Evolutionary conservation across 2,888 invertebrate genomes (phyloP).

Genomic region (Molanna angustata): DNA sequence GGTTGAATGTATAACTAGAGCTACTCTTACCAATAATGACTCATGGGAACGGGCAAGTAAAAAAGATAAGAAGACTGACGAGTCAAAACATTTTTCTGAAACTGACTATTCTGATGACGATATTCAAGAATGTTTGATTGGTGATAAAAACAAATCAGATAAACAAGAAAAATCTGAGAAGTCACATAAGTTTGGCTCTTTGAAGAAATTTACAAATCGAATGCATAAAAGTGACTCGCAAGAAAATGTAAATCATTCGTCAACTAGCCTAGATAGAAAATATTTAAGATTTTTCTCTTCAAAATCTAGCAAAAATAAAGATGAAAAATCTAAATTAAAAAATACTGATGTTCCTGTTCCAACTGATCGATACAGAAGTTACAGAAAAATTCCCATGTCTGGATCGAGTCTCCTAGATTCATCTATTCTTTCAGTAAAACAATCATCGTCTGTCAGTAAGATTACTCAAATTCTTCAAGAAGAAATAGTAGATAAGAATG

Average conservation of each 20-base stretch:
- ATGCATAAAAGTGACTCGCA: slow-evolving; percentile 47
- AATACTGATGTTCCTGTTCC: slow-evolving; percentile 63
- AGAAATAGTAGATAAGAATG: slow-evolving; percentile 16
- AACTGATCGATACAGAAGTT: slow-evolving; percentile 75
- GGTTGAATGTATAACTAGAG: slow-evolving; percentile 48
- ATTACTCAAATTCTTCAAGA: slow-evolving; percentile 22
- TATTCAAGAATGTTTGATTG: slow-evolving; percentile 19
- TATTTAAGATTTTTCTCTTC: slow-evolving; percentile 56
- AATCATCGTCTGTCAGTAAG: slow-evolving; percentile 2
- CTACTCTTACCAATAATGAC: slow-evolving; percentile 32
- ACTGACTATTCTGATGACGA: slow-evolving; percentile 60
- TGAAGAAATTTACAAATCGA: slow-evolving; percentile 64
- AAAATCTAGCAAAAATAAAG: slow-evolving; percentile 41
- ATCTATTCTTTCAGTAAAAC: slow-evolving; percentile 3
- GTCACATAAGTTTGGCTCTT: slow-evolving; percentile 62
- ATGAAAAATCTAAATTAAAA: slow-evolving; percentile 41
- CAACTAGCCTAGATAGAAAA: slow-evolving; percentile 70
- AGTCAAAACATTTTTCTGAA: slow-evolving; percentile 54
- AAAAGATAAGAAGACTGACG: slow-evolving; percentile 38
- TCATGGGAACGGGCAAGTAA: slow-evolving; percentile 33
- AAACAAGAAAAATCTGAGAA: slow-evolving; percentile 44
- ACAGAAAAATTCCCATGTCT: slow-evolving; percentile 57
- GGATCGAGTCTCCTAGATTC: slow-evolving; percentile 21
- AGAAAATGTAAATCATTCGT: slow-evolving; percentile 49
- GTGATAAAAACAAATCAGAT: slow-evolving; percentile 31